Conservation (phyloP, 2,797 vertebrate species). For the Lepilemur septentrionalis region DNA sequence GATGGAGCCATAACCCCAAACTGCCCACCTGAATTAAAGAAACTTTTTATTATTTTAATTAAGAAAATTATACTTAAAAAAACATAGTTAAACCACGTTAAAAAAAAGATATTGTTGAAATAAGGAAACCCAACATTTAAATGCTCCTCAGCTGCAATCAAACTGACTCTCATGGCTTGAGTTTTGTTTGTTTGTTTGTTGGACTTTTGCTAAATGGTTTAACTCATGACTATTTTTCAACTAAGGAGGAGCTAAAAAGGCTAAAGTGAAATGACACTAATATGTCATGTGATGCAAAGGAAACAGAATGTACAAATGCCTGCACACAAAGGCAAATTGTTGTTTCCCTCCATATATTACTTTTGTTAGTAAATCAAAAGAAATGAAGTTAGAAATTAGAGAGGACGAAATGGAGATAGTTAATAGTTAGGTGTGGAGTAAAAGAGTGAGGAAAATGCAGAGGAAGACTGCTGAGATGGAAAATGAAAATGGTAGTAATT, state of each 20-base stretch:
- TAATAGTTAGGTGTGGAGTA: no score
- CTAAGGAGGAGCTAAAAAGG: not conserved
- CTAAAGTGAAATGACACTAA: not conserved
- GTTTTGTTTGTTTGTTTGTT: not conserved
- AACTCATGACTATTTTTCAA: not conserved
- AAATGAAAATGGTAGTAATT: not conserved
- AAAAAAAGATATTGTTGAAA: constrained; percentile 50
- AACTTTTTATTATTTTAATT: not conserved
- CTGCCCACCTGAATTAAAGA: not conserved
- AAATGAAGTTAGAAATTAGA: not conserved
- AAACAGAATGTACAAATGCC: not conserved
- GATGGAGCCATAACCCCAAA: not conserved
- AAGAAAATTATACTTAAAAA: not conserved
- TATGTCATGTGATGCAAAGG: not conserved
- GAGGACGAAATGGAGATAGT: not conserved
- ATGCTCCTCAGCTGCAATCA: not conserved
- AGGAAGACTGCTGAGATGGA: not conserved
- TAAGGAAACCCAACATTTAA: constrained; percentile 49
- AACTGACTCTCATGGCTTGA: not conserved
- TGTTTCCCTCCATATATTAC: not conserved
- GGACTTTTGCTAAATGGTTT: constrained; percentile 1
- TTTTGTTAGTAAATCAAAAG: not conserved
- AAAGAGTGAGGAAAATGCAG: not conserved
- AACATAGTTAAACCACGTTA: not conserved
- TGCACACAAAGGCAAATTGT: not conserved